These are phyloP conservation scores for Procambarus clarkii DNA, from an alignment of 1,140 invertebrate genomes.

Conservation along the genomic window DNA sequence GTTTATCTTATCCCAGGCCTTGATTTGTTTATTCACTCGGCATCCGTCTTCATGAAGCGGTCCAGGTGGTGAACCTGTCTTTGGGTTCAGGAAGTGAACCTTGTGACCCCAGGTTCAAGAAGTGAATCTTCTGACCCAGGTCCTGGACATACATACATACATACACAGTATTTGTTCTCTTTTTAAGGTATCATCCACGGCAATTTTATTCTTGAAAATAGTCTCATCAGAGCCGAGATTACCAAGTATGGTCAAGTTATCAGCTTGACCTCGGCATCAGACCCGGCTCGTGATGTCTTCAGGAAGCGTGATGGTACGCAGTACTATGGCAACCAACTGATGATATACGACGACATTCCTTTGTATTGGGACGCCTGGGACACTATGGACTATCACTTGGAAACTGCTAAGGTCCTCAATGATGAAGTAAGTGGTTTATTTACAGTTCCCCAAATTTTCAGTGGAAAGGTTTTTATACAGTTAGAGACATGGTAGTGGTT, in stretches of 20 bases:
- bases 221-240: conserved; percentile 53
- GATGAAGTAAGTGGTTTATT: background rate
- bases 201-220: conserved; percentile 49
- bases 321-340: conserved; percentile 59
- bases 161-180: background rate
- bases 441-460: background rate
- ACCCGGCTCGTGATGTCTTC: conserved; percentile 61
- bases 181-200: background rate
- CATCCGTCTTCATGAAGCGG: too few relatives aligned
- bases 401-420: conserved; percentile 75
- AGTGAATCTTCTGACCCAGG: too few relatives aligned
- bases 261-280: conserved; percentile 36
- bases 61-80: too few relatives aligned
- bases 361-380: conserved; percentile 82
- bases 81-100: too few relatives aligned
- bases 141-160: too few relatives aligned
- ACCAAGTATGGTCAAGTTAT: conserved; percentile 52
- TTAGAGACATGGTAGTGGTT: too few relatives aligned
- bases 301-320: conserved; percentile 60
- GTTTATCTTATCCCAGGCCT: too few relatives aligned
- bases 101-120: too few relatives aligned
- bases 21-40: too few relatives aligned
- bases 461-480: background rate
- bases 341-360: conserved; percentile 79
- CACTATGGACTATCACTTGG: conserved; percentile 80